Conservation (phyloP, 35 echinoderm and acorn worm species). For the Apostichopus californicus region DNA sequence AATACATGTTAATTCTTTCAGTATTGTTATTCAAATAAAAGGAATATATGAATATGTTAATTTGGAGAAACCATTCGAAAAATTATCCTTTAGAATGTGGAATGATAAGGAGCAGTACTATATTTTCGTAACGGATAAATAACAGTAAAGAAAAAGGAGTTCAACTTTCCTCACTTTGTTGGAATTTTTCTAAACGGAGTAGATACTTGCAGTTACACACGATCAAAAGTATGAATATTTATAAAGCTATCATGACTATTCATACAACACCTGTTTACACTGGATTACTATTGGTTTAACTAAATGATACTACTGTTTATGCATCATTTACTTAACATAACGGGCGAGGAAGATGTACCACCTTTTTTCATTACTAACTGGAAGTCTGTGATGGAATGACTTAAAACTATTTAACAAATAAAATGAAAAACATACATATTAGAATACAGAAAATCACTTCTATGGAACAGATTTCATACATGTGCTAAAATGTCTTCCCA, state of each 20-base stretch:
- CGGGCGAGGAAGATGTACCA: too few relatives aligned
- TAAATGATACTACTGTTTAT: too few relatives aligned
- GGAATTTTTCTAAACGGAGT: neutral
- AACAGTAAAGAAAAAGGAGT: neutral
- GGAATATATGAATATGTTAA: neutral
- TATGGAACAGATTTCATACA: too few relatives aligned
- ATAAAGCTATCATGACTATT: neutral
- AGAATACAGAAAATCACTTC: too few relatives aligned
- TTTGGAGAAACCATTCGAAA: neutral
- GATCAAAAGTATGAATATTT: neutral
- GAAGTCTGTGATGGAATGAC: too few relatives aligned
- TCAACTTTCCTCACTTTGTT: neutral
- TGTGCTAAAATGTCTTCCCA: too few relatives aligned
- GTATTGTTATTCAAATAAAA: neutral
- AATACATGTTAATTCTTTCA: neutral
- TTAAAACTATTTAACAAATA: too few relatives aligned
- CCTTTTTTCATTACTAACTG: too few relatives aligned
- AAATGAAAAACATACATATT: too few relatives aligned
- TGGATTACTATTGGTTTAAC: too few relatives aligned
- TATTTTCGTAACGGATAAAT: neutral
- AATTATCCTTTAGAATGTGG: neutral
- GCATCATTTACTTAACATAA: too few relatives aligned
- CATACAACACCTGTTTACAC: too few relatives aligned
- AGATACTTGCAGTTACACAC: neutral
- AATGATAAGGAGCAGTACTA: neutral